Base-by-base conservation (phyloP, 2,797 vertebrate genomes). In the Microcaecilia unicolor region DNA sequence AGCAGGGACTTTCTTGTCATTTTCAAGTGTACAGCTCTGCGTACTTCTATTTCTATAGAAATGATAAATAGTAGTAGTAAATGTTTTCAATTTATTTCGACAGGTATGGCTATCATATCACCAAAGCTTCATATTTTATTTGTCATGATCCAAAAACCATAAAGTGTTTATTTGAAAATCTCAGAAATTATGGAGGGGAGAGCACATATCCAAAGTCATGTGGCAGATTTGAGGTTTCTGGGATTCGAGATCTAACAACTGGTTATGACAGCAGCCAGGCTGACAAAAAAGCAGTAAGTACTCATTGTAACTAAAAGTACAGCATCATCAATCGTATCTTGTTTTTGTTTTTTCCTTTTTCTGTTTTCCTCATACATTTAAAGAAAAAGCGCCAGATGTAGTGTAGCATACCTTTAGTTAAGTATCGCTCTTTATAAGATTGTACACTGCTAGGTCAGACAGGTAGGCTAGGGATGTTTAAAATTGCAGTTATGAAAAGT, bases 51-150 rank as follows among this genome's bases (percentile, higher is more conserved):
- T n/a, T n/a, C n/a, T n/a, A n/a, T n/a, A n/a, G n/a, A n/a, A n/a
- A n/a, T n/a, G n/a, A n/a, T n/a, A n/a, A n/a, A n/a, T n/a, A n/a
- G n/a, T 6, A n/a, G 40, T 39, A 41, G 50, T 21, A 7, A 19
- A 29, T 43, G 6, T 30, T 20, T 22, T 23, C 19, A 15, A 20
- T 31, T 25, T 42, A 3, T 48, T 31, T 59, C 40, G 18, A 36
- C 67, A 99, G 96, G 52, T 99, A 98, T 0, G 96, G 96, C 36
- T 92, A 95, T 63, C 96, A 99, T 74, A 81, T 97, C 61, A 88
- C 85, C 44, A 91, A 88, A 64, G 88, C 94, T 68, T 98, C 96
- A 0, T 99, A 98, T 77, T 99, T 97, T 50, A 93, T 99, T 70
- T 98, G 95, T 69, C 81, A 93, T 1, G 85, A 97, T 58, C 91